A percentile compares a stretch with the other conserved stretches of the same genome.
These are phyloP conservation scores for Oikopleura vanhoeffeni DNA, from an alignment of 23 tunicate species.

Conservation along the genomic window DNA sequence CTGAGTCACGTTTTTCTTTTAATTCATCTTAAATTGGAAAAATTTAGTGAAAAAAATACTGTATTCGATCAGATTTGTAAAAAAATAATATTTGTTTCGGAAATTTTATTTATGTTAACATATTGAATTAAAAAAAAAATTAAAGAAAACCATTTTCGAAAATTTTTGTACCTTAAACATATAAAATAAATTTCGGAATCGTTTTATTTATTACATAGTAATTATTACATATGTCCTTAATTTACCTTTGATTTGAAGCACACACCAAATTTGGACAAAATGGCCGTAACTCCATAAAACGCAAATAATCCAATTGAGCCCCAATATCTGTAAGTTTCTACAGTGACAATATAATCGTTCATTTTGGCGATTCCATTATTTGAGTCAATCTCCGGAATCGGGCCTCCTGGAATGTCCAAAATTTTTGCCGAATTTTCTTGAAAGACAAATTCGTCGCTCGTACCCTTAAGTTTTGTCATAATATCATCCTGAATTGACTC, in stretches of 20 bases:
- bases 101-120: too few species aligned
- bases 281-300: background rate
- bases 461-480: background rate
- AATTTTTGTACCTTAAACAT: too few species aligned
- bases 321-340: background rate
- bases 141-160: too few species aligned
- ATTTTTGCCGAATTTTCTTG: background rate
- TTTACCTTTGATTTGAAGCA: background rate
- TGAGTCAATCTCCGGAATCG: background rate
- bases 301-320: background rate
- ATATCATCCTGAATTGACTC: background rate
- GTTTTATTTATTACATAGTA: too few species aligned
- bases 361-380: background rate
- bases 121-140: too few species aligned
- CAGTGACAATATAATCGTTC: background rate
- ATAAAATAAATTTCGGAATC: too few species aligned
- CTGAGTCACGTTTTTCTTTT: too few species aligned
- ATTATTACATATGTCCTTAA: too few species aligned
- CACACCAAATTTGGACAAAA: constrained; percentile 7
- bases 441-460: background rate
- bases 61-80: background rate
- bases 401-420: background rate
- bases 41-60: too few species aligned
- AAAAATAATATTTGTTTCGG: background rate
- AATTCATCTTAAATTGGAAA: too few species aligned